Conservation (phyloP, 2,888 invertebrate species). For the Ferdinandea cuprea region DNA sequence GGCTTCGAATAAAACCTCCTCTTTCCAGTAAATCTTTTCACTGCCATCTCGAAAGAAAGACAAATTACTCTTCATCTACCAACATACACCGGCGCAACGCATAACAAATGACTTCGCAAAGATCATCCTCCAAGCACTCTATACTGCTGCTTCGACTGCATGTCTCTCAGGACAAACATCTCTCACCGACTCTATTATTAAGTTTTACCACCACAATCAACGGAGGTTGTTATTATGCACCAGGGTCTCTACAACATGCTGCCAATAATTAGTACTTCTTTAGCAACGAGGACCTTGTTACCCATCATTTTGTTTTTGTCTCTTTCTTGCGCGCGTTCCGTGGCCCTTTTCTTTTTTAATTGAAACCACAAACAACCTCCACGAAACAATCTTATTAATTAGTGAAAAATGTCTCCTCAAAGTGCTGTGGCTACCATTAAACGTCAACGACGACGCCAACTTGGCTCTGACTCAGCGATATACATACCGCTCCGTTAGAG, state of each 20-base stretch:
- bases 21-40: constrained; percentile 62
- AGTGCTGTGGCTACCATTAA: constrained; percentile 50
- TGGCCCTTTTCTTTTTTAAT: constrained; percentile 38
- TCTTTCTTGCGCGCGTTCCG: background rate
- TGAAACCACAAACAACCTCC: constrained; percentile 42
- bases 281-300: constrained; percentile 63
- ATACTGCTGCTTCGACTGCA: constrained; percentile 6
- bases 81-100: constrained; percentile 45
- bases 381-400: constrained; percentile 42
- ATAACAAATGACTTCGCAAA: constrained; percentile 65
- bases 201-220: constrained; percentile 63
- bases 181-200: constrained; percentile 64
- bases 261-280: constrained; percentile 77
- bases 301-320: constrained; percentile 34
- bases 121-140: constrained; percentile 3
- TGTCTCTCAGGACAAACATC: constrained; percentile 22
- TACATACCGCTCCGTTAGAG: constrained; percentile 17
- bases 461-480: constrained; percentile 42
- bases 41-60: constrained; percentile 60
- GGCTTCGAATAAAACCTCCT: constrained; percentile 55
- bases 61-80: constrained; percentile 56
- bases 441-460: constrained; percentile 48
- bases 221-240: constrained; percentile 53
- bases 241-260: constrained; percentile 67
- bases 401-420: constrained; percentile 41